Conservation (phyloP, 2,797 vertebrate genomes). For the Rhodeus uyekii region DNA sequence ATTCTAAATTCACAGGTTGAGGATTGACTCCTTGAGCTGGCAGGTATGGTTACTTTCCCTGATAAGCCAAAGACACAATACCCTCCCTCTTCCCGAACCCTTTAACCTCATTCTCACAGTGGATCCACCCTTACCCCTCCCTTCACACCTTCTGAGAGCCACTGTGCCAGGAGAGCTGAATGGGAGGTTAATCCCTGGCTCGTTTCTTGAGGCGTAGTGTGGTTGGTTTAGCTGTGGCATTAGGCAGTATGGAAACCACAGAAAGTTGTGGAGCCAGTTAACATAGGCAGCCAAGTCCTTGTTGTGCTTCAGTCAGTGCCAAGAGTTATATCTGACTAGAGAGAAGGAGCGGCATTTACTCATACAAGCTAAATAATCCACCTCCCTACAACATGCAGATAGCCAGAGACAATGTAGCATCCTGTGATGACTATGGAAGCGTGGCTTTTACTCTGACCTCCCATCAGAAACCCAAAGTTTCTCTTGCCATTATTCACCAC, state of each 20-base stretch:
- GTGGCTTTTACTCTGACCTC: constrained; percentile 25
- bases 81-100: constrained; percentile 6
- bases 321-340: constrained; percentile 63
- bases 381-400: constrained; percentile 25
- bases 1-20: constrained; percentile 18
- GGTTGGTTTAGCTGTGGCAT: constrained; percentile 63
- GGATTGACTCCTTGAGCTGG: constrained; percentile 9
- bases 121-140: constrained; percentile 37
- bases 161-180: constrained; percentile 65
- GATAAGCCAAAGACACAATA: constrained; percentile 17
- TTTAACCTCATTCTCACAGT: constrained; percentile 28
- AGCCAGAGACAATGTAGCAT: constrained; percentile 28
- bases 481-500: neutral
- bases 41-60: constrained; percentile 30
- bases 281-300: constrained; percentile 62
- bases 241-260: constrained; percentile 69
- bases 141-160: constrained; percentile 56
- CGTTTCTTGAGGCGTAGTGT: constrained; percentile 28
- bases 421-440: constrained; percentile 22
- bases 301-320: constrained; percentile 58
- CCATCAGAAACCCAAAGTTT: constrained; percentile 26
- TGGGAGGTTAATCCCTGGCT: constrained; percentile 67
- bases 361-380: constrained; percentile 47
- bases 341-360: constrained; percentile 56
- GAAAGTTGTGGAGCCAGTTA: constrained; percentile 63